phyloP scores from a whole-genome alignment of 1,140 invertebrate genomes.

The Leptestheria dahalacensis region DNA sequence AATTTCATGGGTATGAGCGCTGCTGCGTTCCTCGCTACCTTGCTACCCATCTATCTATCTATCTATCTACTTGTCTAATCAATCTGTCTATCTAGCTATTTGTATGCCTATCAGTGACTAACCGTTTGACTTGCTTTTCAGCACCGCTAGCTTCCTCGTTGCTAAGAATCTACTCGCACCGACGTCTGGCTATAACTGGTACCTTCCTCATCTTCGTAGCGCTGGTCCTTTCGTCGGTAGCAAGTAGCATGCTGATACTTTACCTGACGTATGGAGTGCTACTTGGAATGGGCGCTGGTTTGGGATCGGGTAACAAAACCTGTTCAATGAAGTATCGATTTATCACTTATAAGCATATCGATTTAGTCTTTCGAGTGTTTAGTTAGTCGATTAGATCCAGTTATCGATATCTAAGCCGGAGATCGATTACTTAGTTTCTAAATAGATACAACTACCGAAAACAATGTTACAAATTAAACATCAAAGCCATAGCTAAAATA shows the following conservation, averaged over 20 bases:
- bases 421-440: no score
- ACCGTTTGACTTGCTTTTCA: not conserved
- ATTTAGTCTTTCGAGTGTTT: no score
- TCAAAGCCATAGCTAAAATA: no score
- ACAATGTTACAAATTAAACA: no score
- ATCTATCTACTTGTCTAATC: not conserved
- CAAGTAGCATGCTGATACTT: slow-evolving; percentile 3
- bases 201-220: slow-evolving; percentile 7
- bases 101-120: not conserved
- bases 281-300: not conserved
- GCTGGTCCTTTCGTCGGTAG: slow-evolving; percentile 6
- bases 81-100: not conserved
- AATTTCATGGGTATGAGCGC: slow-evolving; percentile 10
- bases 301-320: not conserved
- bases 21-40: not conserved
- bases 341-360: no score
- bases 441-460: no score
- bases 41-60: not conserved
- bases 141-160: slow-evolving; percentile 8
- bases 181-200: slow-evolving; percentile 11
- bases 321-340: not conserved
- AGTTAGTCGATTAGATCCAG: no score
- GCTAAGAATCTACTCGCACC: slow-evolving; percentile 14
- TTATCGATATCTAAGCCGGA: no score
- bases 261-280: slow-evolving; percentile 14